These are phyloP conservation scores for Oreotragus oreotragus DNA, from an alignment of 2,113 vertebrate species.

Conservation along the genomic window DNA sequence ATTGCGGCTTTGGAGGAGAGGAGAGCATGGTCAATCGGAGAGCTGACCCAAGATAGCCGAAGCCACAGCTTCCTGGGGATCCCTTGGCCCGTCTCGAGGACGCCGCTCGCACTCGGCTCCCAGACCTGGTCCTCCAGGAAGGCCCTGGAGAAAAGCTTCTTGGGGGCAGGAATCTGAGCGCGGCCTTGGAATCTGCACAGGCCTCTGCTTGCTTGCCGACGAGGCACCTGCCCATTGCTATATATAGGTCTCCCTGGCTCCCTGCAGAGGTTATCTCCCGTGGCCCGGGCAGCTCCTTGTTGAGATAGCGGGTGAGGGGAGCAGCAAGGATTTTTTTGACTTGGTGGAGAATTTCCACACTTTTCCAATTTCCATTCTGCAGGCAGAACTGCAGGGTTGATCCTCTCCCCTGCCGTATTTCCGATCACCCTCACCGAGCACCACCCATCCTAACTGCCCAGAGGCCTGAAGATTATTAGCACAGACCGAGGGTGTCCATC, in stretches of 20 bases:
- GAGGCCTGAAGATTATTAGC: background rate
- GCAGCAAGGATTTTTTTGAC: background rate
- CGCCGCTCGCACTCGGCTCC: background rate
- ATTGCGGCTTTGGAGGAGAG: background rate
- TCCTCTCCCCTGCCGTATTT: background rate
- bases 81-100: background rate
- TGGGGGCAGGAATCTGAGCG: background rate
- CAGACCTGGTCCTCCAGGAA: background rate
- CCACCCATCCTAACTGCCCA: background rate
- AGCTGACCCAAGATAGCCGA: background rate
- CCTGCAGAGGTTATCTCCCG: background rate
- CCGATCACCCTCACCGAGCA: fast-evolving
- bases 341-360: background rate
- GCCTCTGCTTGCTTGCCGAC: too few species aligned
- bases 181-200: background rate
- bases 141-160: background rate
- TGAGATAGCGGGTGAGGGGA: too few species aligned
- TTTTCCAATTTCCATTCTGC: background rate
- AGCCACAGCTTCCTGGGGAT: background rate
- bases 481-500: background rate
- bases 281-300: background rate
- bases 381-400: background rate
- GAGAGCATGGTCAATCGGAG: background rate
- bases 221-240: background rate
- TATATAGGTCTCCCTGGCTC: background rate